phyloP scores from a whole-genome alignment of 1,140 invertebrate genomes.

The Melipona quadrifasciata region DNA sequence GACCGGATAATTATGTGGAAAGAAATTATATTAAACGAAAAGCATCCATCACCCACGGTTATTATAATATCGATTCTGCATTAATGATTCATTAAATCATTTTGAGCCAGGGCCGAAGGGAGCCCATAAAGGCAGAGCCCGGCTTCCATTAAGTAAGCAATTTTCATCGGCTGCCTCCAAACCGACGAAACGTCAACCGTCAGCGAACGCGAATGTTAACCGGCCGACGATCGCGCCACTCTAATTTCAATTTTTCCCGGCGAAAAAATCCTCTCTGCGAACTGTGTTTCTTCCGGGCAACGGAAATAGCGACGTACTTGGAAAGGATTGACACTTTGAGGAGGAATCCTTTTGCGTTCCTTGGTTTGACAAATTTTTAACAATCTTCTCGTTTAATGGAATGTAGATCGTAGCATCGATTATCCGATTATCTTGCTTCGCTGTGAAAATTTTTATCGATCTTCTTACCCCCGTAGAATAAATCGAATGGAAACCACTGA shows the following conservation, averaged over 20 bases:
- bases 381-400: no score
- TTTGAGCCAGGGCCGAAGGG: conserved; percentile 39
- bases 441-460: no score
- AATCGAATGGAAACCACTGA: no score
- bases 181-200: conserved; percentile 31
- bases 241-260: not conserved
- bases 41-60: conserved; percentile 44
- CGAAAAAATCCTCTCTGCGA: not conserved
- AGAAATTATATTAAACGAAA: conserved; percentile 52
- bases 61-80: conserved; percentile 55
- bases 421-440: no score
- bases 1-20: conserved; percentile 48
- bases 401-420: no score
- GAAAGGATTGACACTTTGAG: no score
- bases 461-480: no score
- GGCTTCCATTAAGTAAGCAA: conserved; percentile 41
- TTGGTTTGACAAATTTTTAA: no score
- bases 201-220: not conserved
- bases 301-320: no score
- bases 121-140: conserved; percentile 23
- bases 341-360: no score
- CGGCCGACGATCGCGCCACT: not conserved
- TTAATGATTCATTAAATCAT: conserved; percentile 53
- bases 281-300: not conserved
- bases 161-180: conserved; percentile 27